Conservation (phyloP, 1,140 invertebrate species). For the Ostrea denselamellosa region DNA sequence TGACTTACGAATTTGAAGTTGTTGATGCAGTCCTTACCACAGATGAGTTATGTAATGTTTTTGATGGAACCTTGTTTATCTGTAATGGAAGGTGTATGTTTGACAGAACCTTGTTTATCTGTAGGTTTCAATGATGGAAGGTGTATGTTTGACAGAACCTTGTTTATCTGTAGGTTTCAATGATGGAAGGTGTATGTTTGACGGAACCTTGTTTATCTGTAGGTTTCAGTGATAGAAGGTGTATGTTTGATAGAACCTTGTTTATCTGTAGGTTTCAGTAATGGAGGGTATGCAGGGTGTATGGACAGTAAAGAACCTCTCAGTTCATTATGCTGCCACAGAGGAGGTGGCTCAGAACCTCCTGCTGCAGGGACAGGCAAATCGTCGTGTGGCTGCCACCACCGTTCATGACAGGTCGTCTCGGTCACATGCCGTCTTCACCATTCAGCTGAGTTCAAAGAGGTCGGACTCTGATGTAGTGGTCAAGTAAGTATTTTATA, state of each 20-base stretch:
- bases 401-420: slow-evolving; percentile 80
- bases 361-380: slow-evolving; percentile 82
- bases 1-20: no score
- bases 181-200: no score
- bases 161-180: slow-evolving; percentile 75
- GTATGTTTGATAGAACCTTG: neutral
- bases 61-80: no score
- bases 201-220: neutral
- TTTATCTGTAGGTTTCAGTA: slow-evolving; percentile 78
- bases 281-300: slow-evolving; percentile 82
- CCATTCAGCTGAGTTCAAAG: slow-evolving; percentile 81
- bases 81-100: no score
- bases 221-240: slow-evolving; percentile 83
- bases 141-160: neutral
- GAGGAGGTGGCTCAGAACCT: slow-evolving; percentile 84
- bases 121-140: no score
- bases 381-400: slow-evolving; percentile 83
- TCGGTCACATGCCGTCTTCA: slow-evolving; percentile 85
- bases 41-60: no score
- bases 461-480: slow-evolving; percentile 79
- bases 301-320: slow-evolving; percentile 83
- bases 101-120: no score
- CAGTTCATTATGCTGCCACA: slow-evolving; percentile 81
- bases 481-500: slow-evolving; percentile 66
- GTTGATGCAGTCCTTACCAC: no score